Evolutionary conservation across 1,140 invertebrate species (phyloP).

Genomic region (Ostrea denselamellosa): DNA sequence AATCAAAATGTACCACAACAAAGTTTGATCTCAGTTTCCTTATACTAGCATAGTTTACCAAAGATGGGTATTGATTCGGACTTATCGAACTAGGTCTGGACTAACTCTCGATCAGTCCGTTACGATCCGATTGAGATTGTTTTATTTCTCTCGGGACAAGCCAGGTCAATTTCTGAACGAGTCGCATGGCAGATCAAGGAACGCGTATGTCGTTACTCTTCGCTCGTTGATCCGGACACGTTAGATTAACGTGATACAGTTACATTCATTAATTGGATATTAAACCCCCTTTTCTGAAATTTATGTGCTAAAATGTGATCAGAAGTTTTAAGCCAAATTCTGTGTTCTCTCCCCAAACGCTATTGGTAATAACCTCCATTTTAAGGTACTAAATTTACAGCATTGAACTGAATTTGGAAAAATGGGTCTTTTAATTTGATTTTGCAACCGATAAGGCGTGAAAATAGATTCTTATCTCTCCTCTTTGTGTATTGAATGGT

Average conservation of each 20-base stretch:
- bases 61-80: not conserved
- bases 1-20: not conserved
- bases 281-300: slow-evolving; percentile 21
- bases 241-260: slow-evolving; percentile 32
- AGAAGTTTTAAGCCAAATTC: slow-evolving; percentile 9
- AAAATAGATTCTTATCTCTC: slow-evolving; percentile 17
- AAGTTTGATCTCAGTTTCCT: not conserved
- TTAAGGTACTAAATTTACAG: not conserved
- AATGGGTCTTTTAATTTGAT: slow-evolving; percentile 30
- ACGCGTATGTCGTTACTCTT: not conserved
- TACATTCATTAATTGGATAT: slow-evolving; percentile 32
- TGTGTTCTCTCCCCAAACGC: not conserved
- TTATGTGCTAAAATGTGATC: slow-evolving; percentile 23
- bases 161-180: slow-evolving; percentile 22
- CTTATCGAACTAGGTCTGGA: not conserved
- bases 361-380: slow-evolving; percentile 10
- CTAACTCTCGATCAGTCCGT: not conserved
- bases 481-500: slow-evolving; percentile 24
- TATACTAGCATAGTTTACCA: not conserved
- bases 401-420: slow-evolving; percentile 2
- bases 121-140: slow-evolving; percentile 22
- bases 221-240: slow-evolving; percentile 10
- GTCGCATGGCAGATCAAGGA: slow-evolving; percentile 27
- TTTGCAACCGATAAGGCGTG: slow-evolving; percentile 23
- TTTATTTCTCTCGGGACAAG: slow-evolving; percentile 28